These are phyloP conservation scores for Porites evermanni DNA, from an alignment of 92 coral and sea anemone species.

Conservation along the genomic window DNA sequence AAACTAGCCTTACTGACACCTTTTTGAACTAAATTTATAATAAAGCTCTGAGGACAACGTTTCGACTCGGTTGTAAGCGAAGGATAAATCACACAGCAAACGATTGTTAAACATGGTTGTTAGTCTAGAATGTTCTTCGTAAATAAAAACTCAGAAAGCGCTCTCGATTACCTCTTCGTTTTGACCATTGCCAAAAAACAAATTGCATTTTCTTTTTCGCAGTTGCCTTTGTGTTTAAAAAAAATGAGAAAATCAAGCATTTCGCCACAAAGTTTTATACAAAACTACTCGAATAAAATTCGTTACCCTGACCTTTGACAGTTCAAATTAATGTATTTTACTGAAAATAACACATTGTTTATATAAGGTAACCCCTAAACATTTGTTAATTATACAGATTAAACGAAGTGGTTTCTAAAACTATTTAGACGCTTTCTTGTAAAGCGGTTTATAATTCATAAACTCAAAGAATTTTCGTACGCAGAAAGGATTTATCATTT, in stretches of 20 bases:
- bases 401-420: neutral
- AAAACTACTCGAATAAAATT: neutral
- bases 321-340: neutral
- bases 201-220: neutral
- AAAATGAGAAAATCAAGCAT: neutral
- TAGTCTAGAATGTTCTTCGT: neutral
- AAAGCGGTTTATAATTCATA: conserved; percentile 2
- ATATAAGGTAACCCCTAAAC: neutral
- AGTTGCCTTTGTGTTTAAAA: neutral
- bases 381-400: neutral
- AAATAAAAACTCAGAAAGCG: neutral
- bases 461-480: neutral
- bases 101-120: neutral
- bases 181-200: neutral
- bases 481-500: neutral
- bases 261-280: conserved; percentile 12
- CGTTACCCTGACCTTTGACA: neutral
- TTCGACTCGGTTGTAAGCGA: conserved; percentile 1
- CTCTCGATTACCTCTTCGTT: neutral
- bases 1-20: conserved; percentile 9
- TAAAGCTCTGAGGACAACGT: conserved; percentile 6
- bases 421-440: neutral
- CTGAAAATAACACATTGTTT: neutral
- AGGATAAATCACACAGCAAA: neutral
- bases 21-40: conserved; percentile 9